Evolutionary conservation across 30 jellyfish, hydroid and myxozoan genomes (phyloP), one percentile per base, ranked within the genome.

Genomic region (Chrysaora quinquecirrha): DNA sequence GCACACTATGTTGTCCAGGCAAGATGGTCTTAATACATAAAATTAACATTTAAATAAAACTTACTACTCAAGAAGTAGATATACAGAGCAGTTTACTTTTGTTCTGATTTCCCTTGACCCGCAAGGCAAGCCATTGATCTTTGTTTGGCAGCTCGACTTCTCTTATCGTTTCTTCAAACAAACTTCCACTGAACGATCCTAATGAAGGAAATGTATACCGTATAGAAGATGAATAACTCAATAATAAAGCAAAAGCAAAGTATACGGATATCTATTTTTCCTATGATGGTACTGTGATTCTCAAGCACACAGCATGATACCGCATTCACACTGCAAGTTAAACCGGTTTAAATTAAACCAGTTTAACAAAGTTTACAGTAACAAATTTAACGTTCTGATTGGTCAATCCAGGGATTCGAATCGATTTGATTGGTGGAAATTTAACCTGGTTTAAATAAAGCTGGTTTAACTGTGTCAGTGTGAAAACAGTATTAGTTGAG

Each of bases 81-180:
- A 85, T 48, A 74, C 95, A 85, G 1, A 85, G 35, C 0, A 85
- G 85, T 52, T 48, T 74, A 32, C 58, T 62, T 29, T 61, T 71
- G 71, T 14, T 63, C 62, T 65, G 89, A 28, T 79, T 78, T 25
- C 89, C 85, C 71, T 85, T 85, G 0, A 66, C 79, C 18, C 95
- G 81, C n/a, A 85, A 71, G 28, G 84, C 64, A 52, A 85, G 80
- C 95, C 95, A 85, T 49, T 67, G 73, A 31, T 85, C 89, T 49
- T 85, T 85, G 85, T 47, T 63, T 30, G 21, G 22, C 35, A 85
- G 21, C 52, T 75, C 95, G 24, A 85, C 71, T 12, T 85, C 89
- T 33, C 85, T 46, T 35, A 85, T 85, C 27, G 84, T 31, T 1
- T 82, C 78, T 18, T 85, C 95, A 71, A 32, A 48, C 24, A 75